These are phyloP conservation scores for Coecobrya sp. DNA, from an alignment of 2,888 invertebrate genomes.

Conservation along the genomic window DNA sequence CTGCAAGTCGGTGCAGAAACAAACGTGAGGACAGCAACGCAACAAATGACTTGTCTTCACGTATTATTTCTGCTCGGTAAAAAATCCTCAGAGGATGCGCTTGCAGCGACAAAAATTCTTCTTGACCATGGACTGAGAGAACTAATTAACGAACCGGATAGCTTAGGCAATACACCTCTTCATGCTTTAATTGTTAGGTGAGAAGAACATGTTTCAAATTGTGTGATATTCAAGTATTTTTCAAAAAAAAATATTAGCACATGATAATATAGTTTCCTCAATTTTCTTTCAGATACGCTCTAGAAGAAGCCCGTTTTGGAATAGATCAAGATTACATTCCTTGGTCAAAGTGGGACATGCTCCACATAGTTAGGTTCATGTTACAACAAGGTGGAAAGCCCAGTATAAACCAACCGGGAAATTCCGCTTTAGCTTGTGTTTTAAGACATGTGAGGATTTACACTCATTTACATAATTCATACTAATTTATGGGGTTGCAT, in stretches of 20 bases:
- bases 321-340: conserved; percentile 89
- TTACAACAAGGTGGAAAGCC: conserved; percentile 91
- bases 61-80: conserved; percentile 92
- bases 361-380: conserved; percentile 91
- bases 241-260: conserved; percentile 53
- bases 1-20: conserved; percentile 87
- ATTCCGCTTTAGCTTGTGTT: conserved; percentile 92
- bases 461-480: not conserved
- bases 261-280: too few species aligned
- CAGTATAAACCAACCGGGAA: conserved; percentile 91
- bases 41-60: conserved; percentile 92
- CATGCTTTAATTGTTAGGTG: conserved; percentile 90
- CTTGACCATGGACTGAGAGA: conserved; percentile 92
- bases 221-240: too few species aligned
- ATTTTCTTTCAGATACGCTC: too few species aligned
- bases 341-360: conserved; percentile 89
- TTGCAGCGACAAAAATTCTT: conserved; percentile 91
- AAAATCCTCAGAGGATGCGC: conserved; percentile 92
- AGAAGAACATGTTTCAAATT: too few species aligned
- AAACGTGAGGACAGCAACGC: conserved; percentile 91
- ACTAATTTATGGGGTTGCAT: conserved; percentile 28
- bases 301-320: conserved; percentile 91
- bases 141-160: conserved; percentile 92
- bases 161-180: conserved; percentile 92
- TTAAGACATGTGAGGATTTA: conserved; percentile 89